A percentile compares a stretch with the other conserved stretches of the same genome.
Evolutionary conservation across 2,113 vertebrate genomes (phyloP).

Genomic region (Chionis minor): DNA sequence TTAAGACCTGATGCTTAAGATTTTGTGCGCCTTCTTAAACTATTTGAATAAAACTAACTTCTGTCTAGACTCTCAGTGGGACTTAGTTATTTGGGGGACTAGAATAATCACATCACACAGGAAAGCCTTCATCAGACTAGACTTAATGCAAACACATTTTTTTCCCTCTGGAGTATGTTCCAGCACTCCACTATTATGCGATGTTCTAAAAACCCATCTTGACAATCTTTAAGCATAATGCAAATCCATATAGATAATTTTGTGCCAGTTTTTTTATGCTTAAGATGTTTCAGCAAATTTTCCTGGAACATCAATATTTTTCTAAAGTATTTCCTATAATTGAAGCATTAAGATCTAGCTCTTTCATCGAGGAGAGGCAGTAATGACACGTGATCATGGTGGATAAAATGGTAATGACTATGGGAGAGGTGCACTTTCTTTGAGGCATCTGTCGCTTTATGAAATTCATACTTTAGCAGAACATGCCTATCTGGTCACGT

Average conservation of each 20-base stretch:
- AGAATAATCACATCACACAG: accelerated
- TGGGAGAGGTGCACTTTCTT: background rate
- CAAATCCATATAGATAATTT: background rate
- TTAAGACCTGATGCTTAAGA: background rate
- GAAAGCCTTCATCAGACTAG: background rate
- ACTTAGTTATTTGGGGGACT: background rate
- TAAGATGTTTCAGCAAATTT: background rate
- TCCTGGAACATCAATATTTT: background rate
- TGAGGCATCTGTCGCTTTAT: background rate
- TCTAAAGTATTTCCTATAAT: background rate
- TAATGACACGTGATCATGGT: background rate
- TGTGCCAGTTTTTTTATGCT: background rate
- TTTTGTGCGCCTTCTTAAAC: background rate
- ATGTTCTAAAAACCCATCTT: background rate
- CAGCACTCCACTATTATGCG: background rate
- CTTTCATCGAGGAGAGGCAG: background rate
- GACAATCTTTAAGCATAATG: background rate
- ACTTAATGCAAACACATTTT: background rate
- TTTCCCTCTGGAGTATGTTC: background rate
- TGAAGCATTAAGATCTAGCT: background rate
- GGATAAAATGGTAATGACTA: background rate
- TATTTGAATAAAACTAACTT: background rate
- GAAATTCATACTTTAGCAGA: background rate
- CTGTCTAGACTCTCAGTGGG: background rate
- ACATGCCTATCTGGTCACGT: background rate